Base-by-base conservation (phyloP, 2,888 invertebrate species). In the Aporophyla lueneburgensis region DNA sequence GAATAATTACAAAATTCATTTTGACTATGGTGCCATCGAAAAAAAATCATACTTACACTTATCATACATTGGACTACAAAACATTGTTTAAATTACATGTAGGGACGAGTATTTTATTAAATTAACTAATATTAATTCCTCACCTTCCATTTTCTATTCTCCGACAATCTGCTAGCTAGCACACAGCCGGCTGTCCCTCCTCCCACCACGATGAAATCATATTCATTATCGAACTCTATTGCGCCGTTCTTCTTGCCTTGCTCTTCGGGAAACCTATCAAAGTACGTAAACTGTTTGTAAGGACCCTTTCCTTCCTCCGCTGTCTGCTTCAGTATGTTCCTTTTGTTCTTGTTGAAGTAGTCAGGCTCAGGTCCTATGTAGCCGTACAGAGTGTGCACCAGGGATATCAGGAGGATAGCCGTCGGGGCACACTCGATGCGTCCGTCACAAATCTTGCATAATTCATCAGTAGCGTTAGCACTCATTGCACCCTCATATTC, bases 121-220 rank as follows among this genome's bases (percentile, higher is more conserved):
- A 62, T 21, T 7, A 21, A 54, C 21, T 14, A 33, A 21, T 27
- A 43, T 58, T 7, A 0, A 53, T 67, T 14, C 46, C n/a, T 79
- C 87, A 96, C 96, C 93, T 92, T 96, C 96, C 96, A 96, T 84
- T 94, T 95, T 43, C 91, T 92, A 62, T 96, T 96, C 81, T 96
- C 96, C 0, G 96, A 95, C 14, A 96, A 86, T 43, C 96, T 90
- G 84, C 96, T 96, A 2, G 96, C 96, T 2, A 96, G 82, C 27
- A 96, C 96, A 71, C 96, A 95, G 9, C 96, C 96, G 0, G 96
- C 96, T 0, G 96, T 96, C 0, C 96, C 96, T 3, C 96, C 96
- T 0, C 96, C 96, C 0, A 96, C 91, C 5, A 96, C 91, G 33
- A 96, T 92, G 78, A 96, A 96, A 81, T 96, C 96, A 82, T 93